Evolutionary conservation across 2,797 vertebrate species (phyloP).

Genomic region (Microchirus variegatus): DNA sequence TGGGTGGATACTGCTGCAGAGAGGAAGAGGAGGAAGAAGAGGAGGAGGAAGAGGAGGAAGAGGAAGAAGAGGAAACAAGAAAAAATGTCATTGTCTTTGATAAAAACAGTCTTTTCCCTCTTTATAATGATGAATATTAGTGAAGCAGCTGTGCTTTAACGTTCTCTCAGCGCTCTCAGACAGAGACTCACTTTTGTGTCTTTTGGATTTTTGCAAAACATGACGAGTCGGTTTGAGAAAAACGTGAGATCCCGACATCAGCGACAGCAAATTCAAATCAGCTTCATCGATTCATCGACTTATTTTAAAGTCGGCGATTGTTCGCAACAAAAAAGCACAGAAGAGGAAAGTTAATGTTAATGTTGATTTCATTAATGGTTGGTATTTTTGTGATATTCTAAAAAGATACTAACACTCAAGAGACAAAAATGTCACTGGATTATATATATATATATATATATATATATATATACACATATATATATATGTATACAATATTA

Average conservation of each 20-base stretch:
- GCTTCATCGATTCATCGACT: too few species aligned
- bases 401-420: too few species aligned
- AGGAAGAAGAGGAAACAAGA: too few species aligned
- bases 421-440: too few species aligned
- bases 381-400: too few species aligned
- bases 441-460: too few species aligned
- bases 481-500: too few species aligned
- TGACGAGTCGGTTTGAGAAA: slow-evolving; percentile 58
- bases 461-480: too few species aligned
- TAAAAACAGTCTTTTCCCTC: slow-evolving; percentile 2
- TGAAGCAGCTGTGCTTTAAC: slow-evolving; percentile 48
- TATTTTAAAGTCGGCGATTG: too few species aligned
- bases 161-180: slow-evolving; percentile 64
- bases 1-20: slow-evolving; percentile 98
- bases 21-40: slow-evolving; percentile 61
- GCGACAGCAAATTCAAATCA: slow-evolving; percentile 64
- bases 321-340: too few species aligned
- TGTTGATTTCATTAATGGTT: too few species aligned
- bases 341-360: too few species aligned
- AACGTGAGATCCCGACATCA: slow-evolving; percentile 46
- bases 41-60: slow-evolving; percentile 44
- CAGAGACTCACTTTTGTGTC: slow-evolving; percentile 28
- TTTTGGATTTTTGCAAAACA: slow-evolving; percentile 33
- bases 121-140: neutral
- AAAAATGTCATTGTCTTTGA: slow-evolving; percentile 40